Evolutionary conservation across 64 coral and sea anemone species (phyloP), one percentile per base, ranked within the genome.

Genomic region (Pocillopora damicornis): DNA sequence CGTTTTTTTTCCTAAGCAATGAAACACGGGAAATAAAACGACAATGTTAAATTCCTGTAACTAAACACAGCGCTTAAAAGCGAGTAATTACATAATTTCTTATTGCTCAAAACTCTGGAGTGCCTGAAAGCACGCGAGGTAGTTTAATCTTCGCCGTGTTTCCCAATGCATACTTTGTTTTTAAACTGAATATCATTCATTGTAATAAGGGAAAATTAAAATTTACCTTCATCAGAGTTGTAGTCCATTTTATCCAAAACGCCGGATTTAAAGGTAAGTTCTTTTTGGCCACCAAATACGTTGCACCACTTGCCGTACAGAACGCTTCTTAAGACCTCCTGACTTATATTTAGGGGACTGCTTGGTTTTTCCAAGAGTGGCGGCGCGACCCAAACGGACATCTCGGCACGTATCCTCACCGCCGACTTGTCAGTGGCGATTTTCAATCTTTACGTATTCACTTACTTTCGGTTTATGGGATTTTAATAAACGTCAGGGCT

Each of bases 241-340:
- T 99, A 99, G 64, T 95, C 90, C 59, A 91, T 79, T 95, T 95
- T 95, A 25, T 94, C 93, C 17, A 95, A 86, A 77, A 93, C 89
- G 71, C 88, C 91, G 13, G 97, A 80, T 88, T 99, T 99, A 76
- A 99, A 99, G 66, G 97, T 95, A 36, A 99, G 83, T 72, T 99
- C 97, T 61, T 95, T 95, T 75, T 99, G 93, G 22, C 87, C 93
- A 59, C 97, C 97, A 86, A 99, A 95, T 75, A 95, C 97, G 80
- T 95, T 99, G 61, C 97, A 99, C 97, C 97, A 99, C 86, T 99
- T 99, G 11, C 97, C 97, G 75, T 99, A 99, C 42, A 99, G 90
- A 51, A 99, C 97, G 76, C 97, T 99, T 4, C 97, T 79, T 22
- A 99, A 89, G 78, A 99, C 93, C 71, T 99, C 97, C 81, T 99